These are phyloP conservation scores for Eulimnadia texana DNA, from an alignment of 1,140 invertebrate species.

Conservation along the genomic window DNA sequence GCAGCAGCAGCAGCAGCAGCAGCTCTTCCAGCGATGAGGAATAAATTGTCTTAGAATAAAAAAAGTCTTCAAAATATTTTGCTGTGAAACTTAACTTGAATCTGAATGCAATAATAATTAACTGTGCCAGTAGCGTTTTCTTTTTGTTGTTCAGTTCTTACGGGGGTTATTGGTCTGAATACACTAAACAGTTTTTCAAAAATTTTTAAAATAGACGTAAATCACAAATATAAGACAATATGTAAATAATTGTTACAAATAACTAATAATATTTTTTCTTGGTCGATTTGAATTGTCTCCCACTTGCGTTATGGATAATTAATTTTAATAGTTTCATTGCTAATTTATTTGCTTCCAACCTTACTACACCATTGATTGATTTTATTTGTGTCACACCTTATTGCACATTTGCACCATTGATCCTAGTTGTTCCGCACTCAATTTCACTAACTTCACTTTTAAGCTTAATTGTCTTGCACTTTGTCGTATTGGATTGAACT, in stretches of 20 bases:
- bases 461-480: too few relatives aligned
- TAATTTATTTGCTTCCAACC: too few relatives aligned
- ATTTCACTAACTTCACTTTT: too few relatives aligned
- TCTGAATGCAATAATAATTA: neutral
- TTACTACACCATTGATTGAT: too few relatives aligned
- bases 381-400: too few relatives aligned
- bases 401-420: too few relatives aligned
- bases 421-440: too few relatives aligned
- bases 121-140: neutral
- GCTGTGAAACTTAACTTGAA: neutral
- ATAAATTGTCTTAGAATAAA: neutral
- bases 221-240: neutral
- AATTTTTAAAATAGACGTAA: neutral
- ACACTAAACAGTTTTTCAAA: neutral
- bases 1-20: conserved; percentile 7
- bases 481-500: too few relatives aligned
- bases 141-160: neutral
- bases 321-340: too few relatives aligned
- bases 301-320: too few relatives aligned
- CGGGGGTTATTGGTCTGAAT: neutral
- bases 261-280: too few relatives aligned
- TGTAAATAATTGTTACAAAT: neutral
- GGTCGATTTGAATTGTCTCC: too few relatives aligned
- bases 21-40: conserved; percentile 7
- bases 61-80: neutral